These are phyloP conservation scores for Pygoscelis adeliae DNA, from an alignment of 2,113 vertebrate species.

Conservation along the genomic window DNA sequence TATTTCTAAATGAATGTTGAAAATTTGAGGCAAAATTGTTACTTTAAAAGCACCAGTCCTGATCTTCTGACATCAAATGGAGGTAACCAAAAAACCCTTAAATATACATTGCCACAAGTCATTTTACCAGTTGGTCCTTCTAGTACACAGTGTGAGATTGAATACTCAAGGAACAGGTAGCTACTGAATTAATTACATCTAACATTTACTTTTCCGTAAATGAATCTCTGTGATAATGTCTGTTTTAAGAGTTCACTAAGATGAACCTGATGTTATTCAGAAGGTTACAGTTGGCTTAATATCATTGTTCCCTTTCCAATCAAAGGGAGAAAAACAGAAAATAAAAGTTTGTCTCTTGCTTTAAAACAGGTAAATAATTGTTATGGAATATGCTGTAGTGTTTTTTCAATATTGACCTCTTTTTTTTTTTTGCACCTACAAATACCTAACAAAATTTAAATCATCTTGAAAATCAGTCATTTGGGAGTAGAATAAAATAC, in stretches of 20 bases:
- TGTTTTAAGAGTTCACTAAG: background rate
- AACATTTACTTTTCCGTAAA: background rate
- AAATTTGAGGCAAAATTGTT: background rate
- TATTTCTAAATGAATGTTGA: background rate
- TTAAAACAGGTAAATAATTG: background rate
- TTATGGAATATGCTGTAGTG: background rate
- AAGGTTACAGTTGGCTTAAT: background rate
- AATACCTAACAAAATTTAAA: background rate
- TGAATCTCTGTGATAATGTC: background rate
- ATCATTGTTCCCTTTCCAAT: background rate
- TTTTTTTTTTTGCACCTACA: background rate
- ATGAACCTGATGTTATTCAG: background rate
- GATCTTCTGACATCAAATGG: background rate
- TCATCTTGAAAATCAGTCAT: background rate
- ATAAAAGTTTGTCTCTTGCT: background rate
- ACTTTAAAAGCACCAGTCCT: background rate
- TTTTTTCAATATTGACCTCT: background rate
- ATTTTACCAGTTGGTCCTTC: background rate
- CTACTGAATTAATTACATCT: background rate
- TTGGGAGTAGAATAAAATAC: background rate
- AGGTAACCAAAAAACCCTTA: background rate
- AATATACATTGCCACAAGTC: background rate
- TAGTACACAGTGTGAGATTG: background rate
- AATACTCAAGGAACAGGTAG: background rate
- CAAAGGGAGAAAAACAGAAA: background rate